Percentiles rank a stretch among this genome's conserved stretches.
Evolutionary conservation across 2,797 vertebrate species (phyloP).

Genomic region (Epinephelus coioides): DNA sequence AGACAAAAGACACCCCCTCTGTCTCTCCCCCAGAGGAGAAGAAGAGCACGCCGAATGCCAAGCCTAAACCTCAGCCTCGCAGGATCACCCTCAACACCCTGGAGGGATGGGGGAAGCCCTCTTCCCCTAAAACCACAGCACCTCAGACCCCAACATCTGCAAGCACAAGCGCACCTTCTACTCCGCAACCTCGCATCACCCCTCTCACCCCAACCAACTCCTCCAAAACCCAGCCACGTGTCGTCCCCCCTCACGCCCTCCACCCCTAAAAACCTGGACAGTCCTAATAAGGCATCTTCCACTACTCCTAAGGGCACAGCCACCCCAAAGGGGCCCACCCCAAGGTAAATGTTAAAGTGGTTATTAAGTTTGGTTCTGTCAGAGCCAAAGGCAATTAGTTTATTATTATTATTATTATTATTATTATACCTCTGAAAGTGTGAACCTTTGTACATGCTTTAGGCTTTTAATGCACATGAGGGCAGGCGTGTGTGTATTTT

Average conservation of each 20-base stretch:
- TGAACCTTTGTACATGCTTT: not conserved
- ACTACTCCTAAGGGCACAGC: slow-evolving; percentile 70
- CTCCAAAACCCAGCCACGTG: slow-evolving; percentile 29
- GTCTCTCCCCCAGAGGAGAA: slow-evolving; percentile 86
- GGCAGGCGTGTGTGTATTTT: not conserved
- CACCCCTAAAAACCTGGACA: slow-evolving; percentile 71
- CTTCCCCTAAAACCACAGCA: slow-evolving; percentile 69
- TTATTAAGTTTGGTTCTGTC: slow-evolving; percentile 3
- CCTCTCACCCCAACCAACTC: slow-evolving; percentile 63
- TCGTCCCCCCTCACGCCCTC: slow-evolving; percentile 64
- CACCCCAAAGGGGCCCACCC: slow-evolving; percentile 82
- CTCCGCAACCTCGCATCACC: slow-evolving; percentile 49
- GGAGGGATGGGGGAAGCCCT: slow-evolving; percentile 92
- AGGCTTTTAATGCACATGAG: not conserved
- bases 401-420: slow-evolving; percentile 6
- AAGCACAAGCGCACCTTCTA: slow-evolving; percentile 63
- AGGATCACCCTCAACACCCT: slow-evolving; percentile 94
- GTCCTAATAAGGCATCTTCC: slow-evolving; percentile 56
- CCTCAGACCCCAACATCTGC: slow-evolving; percentile 54
- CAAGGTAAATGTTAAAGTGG: slow-evolving; percentile 86
- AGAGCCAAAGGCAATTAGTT: not conserved
- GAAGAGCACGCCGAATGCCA: slow-evolving; percentile 79
- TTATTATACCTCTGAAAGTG: not conserved
- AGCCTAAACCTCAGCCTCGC: slow-evolving; percentile 87
- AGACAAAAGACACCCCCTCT: slow-evolving; percentile 42